Base-by-base conservation (phyloP, 2,113 vertebrate species). In the Campylomormyrus numenius region DNA sequence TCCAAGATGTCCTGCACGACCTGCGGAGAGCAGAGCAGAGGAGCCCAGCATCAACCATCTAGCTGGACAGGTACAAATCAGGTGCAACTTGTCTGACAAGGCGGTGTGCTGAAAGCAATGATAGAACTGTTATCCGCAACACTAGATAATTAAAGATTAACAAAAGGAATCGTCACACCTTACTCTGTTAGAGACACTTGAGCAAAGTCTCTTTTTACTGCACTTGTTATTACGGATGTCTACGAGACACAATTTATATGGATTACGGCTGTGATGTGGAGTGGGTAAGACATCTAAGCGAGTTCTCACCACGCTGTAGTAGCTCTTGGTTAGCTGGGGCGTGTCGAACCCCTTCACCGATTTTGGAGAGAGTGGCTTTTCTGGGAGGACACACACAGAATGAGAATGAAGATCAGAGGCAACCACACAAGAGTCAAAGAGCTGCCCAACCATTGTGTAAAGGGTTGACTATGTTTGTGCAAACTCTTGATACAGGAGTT, bases 1-100 rank as follows among this genome's bases (percentile, higher is more conserved):
- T 99, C 98, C 95, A 99, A 94, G 94, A 99, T 98, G 95, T 98
- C 98, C 94, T 99, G 98, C 84, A 99, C 97, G 56, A 99, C 98
- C 98, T 99, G 94, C 24, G 89, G 91, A 93, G 39, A 70, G 88
- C 89, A 53, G 70, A 90, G 24, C 89, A 86, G 0, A 39, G 50
- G 48, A 6, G 83, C n/a, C 13, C 35, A 50, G 19, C 17, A 27
- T 31, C 88, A 89, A 17, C 24, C 70, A 4, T 0, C 62, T 10
- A 70, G 62, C 27, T 31, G 62, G 62, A 3, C 9, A 3, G 10
- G 27, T 31, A 27, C 62, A 70, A 70, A 31, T 42, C 74, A 17
- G 31, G 70, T 39, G 2, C 15, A 39, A 77, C 70, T 15, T 39
- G 70, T 17, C 35, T 35, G 21, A 77, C 70, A 77, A 80, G 13